phyloP scores from a whole-genome alignment of 2,888 invertebrate species.

The Orthosia gothica region DNA sequence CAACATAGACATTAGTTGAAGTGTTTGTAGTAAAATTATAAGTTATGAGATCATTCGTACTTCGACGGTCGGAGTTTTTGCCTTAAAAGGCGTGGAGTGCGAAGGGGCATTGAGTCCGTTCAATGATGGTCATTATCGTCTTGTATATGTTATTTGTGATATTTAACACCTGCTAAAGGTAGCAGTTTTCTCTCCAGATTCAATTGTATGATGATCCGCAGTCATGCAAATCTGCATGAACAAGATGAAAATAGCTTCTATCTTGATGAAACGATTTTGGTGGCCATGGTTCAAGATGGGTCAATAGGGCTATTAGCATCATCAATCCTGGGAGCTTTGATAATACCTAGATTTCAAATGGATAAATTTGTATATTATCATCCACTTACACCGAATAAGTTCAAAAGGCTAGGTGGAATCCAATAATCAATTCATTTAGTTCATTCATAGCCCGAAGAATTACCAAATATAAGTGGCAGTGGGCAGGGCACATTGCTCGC shows the following conservation, averaged over 20 bases:
- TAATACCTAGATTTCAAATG: background rate
- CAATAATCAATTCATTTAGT: background rate
- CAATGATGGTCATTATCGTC: slow-evolving; percentile 11
- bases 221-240: too few species aligned
- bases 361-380: background rate
- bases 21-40: slow-evolving; percentile 58
- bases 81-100: slow-evolving; percentile 39
- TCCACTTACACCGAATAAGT: background rate
- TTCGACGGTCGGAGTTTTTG: slow-evolving; percentile 41
- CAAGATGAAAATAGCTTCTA: background rate
- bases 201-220: background rate
- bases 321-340: background rate
- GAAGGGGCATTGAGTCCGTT: slow-evolving; percentile 19
- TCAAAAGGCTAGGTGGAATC: background rate
- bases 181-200: background rate
- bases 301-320: background rate
- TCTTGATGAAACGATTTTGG: background rate
- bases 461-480: too few species aligned
- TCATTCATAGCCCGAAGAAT: too few species aligned
- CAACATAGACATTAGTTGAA: slow-evolving; percentile 49
- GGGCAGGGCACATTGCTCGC: too few species aligned
- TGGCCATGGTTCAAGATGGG: background rate
- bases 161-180: background rate
- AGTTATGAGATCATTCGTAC: slow-evolving; percentile 55
- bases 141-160: slow-evolving; percentile 11